Conservation (phyloP, 2,113 vertebrate species). For the Menura novaehollandiae region DNA sequence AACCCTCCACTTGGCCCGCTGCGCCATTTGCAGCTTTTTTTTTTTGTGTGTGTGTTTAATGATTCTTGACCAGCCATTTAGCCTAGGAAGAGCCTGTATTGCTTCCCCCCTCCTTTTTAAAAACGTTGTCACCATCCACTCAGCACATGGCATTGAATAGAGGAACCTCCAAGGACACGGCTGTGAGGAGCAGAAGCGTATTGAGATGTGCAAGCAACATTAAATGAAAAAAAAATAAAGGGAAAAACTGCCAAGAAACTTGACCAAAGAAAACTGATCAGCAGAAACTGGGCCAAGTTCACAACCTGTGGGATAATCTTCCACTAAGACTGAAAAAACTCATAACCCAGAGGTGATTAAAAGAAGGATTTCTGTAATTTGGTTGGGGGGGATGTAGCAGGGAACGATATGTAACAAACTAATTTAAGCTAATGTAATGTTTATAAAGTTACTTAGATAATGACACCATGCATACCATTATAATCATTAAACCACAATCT, state of each 20-base stretch:
- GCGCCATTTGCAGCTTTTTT: neutral
- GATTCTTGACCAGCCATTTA: slow-evolving; percentile 26
- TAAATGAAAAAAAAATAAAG: slow-evolving; percentile 5
- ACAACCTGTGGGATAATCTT: neutral
- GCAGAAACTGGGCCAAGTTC: slow-evolving; percentile 27
- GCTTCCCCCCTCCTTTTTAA: neutral
- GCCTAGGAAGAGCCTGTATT: slow-evolving; percentile 24
- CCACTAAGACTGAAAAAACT: neutral
- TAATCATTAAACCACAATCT: slow-evolving; percentile 75
- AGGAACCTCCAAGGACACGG: slow-evolving; percentile 49
- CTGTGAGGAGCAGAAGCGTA: neutral
- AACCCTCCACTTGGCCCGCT: slow-evolving; percentile 7
- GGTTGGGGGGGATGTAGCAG: neutral
- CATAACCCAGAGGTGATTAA: slow-evolving; percentile 36
- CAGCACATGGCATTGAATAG: neutral
- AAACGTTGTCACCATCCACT: slow-evolving; percentile 11
- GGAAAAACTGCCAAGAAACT: slow-evolving; percentile 31
- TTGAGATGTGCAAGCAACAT: slow-evolving; percentile 15
- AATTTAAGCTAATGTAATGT: slow-evolving; percentile 75
- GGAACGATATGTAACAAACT: slow-evolving; percentile 41
- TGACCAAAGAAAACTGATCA: slow-evolving; percentile 14
- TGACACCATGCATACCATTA: slow-evolving; percentile 69
- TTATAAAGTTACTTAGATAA: slow-evolving; percentile 73
- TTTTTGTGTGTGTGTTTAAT: neutral
- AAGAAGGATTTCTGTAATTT: slow-evolving; percentile 47